Percentiles rank a stretch among this genome's conserved stretches.
These are phyloP conservation scores for Calypte anna DNA, from an alignment of 2,113 vertebrate species.

Conservation along the genomic window DNA sequence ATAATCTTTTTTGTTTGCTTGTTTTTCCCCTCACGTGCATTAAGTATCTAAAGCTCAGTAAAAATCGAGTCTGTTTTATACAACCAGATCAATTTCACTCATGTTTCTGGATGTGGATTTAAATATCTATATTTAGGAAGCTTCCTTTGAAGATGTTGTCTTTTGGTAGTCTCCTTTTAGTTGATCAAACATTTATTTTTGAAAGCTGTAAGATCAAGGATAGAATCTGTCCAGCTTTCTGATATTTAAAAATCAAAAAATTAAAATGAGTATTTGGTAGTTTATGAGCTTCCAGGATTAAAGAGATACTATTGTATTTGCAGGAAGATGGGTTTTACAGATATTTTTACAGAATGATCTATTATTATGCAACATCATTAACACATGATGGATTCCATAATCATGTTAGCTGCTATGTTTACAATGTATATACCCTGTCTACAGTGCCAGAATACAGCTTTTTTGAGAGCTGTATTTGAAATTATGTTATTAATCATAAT, in stretches of 20 bases:
- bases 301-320: not conserved
- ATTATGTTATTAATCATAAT: not conserved
- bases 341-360: not conserved
- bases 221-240: not conserved
- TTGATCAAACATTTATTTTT: not conserved
- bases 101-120: not conserved
- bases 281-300: not conserved
- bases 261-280: not conserved
- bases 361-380: not conserved
- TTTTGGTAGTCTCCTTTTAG: not conserved
- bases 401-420: not conserved
- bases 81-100: not conserved
- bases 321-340: not conserved
- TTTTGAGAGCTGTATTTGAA: not conserved
- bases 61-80: not conserved
- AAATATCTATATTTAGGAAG: not conserved
- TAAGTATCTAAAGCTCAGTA: not conserved
- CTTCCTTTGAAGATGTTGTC: not conserved
- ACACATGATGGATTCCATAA: not conserved
- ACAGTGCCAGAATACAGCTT: not conserved
- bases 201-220: not conserved
- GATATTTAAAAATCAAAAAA: not conserved
- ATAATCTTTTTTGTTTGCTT: not conserved
- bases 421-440: not conserved
- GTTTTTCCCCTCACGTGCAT: fast-evolving